Percentiles rank a stretch among this genome's conserved stretches.
phyloP scores from a whole-genome alignment of 2,113 vertebrate species.

The Stigmatopora nigra region DNA sequence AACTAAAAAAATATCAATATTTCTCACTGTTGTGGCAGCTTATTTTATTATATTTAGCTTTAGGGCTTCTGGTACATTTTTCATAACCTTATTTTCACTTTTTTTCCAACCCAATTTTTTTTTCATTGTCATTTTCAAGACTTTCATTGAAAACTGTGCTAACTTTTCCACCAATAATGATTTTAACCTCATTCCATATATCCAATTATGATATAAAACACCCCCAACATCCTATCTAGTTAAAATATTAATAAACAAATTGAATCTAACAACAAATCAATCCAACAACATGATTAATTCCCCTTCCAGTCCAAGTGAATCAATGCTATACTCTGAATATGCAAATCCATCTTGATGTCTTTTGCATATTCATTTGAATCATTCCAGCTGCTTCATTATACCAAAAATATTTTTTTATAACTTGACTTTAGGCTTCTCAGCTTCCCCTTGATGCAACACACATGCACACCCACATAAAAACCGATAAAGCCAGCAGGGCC shows the following conservation, averaged over 20 bases:
- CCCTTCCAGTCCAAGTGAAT: neutral
- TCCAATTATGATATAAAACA: too few species aligned
- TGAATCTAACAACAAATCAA: too few species aligned
- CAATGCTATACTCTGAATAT: neutral
- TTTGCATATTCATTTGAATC: constrained; percentile 25
- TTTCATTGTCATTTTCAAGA: neutral
- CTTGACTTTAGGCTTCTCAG: neutral
- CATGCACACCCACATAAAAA: constrained; percentile 12
- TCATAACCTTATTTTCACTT: constrained; percentile 1
- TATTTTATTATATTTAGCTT: neutral
- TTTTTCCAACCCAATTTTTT: neutral
- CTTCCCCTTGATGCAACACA: neutral
- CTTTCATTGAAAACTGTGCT: neutral
- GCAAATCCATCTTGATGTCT: neutral
- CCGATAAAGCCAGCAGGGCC: constrained; percentile 25
- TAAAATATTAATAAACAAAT: too few species aligned
- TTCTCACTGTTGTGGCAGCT: neutral
- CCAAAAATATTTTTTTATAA: constrained; percentile 18
- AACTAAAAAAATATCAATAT: neutral
- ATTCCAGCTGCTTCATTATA: constrained; percentile 3
- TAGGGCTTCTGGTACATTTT: constrained; percentile 10
- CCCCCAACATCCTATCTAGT: too few species aligned
- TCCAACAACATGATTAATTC: neutral
- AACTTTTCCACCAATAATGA: too few species aligned
- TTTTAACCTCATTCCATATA: too few species aligned